Evolutionary conservation across 1,140 invertebrate genomes (phyloP).

Genomic region (Agrilus planipennis): DNA sequence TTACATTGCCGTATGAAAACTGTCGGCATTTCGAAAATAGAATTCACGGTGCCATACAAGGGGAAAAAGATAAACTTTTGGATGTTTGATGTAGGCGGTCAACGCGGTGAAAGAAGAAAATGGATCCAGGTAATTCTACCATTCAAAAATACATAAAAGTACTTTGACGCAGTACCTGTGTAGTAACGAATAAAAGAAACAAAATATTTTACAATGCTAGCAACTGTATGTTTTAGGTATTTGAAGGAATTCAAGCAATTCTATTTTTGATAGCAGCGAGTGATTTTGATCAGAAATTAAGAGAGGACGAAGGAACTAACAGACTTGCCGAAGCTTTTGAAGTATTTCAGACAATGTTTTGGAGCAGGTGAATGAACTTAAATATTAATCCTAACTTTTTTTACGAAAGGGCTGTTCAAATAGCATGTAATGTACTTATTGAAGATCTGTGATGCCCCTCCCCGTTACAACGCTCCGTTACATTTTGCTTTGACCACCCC

Average conservation of each 20-base stretch:
- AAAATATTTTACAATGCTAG: neutral
- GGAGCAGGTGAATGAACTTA: conserved; percentile 46
- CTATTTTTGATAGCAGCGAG: conserved; percentile 66
- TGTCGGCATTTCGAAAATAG: conserved; percentile 58
- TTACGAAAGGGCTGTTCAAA: too few species aligned
- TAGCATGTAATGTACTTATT: too few species aligned
- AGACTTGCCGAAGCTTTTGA: conserved; percentile 56
- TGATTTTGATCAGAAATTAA: conserved; percentile 61
- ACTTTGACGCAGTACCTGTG: too few species aligned
- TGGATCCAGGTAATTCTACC: conserved; percentile 56
- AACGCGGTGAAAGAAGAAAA: conserved; percentile 68
- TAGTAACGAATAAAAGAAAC: too few species aligned
- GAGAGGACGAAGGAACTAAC: conserved; percentile 61
- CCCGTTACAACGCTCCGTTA: too few species aligned
- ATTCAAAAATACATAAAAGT: conserved; percentile 11
- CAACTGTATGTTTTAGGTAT: conserved; percentile 44
- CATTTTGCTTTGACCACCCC: too few species aligned
- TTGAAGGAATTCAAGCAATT: conserved; percentile 69
- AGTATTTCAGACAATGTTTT: conserved; percentile 66
- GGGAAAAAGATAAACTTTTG: conserved; percentile 55
- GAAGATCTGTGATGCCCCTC: too few species aligned
- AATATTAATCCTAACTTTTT: conserved; percentile 6
- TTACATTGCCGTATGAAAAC: conserved; percentile 56
- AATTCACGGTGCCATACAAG: conserved; percentile 57
- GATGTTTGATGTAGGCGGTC: conserved; percentile 73